Evolutionary conservation across 2,113 vertebrate genomes (phyloP), one percentile per base, ranked within the genome.

Genomic region (Alligator mississippiensis): DNA sequence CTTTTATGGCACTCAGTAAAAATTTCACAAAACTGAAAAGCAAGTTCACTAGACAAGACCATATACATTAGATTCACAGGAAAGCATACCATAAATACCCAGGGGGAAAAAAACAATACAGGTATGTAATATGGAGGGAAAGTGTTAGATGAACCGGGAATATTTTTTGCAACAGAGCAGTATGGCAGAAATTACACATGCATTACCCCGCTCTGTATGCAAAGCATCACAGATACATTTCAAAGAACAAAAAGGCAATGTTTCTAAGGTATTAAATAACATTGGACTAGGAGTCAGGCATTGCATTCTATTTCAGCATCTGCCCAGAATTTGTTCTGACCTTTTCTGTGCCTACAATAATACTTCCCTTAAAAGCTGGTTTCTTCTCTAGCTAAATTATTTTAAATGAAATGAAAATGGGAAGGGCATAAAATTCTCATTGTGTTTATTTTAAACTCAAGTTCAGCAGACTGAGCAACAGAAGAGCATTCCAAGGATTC

Each of bases 61-160:
- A 66, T 9, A 30, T 17, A 21, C 21, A 72, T 38, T 22, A 72
- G 34, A 38, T 5, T 4, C 24, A 89, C 15, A 86, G n/a, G 22
- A 34, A 2, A 14, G 58, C 1, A 1, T 2, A 4, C 5, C 34
- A 24, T 1, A 27, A 18, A 9, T 9, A 1, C 1, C 3, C 9
- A 27, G 30, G 62, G 10, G 34, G 78, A 64, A 14, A 60, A 5
- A 59, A 4, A 90, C 11, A 64, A 58, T 57, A 4, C 10, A 64
- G 9, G 3, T 59, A 86, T 18, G 80, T 68, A 75, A 86, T 24
- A 79, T 5, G n/a, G 11, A 13, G 13, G 34, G 38, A 10, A 72
- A 47, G 24, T 24, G 70, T 72, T 47, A 47, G 70, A 10, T 38
- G 34, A 72, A 21, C 3, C 38, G 34, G 34, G 14, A 38, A 47